Evolutionary conservation across 2,888 invertebrate genomes (phyloP), one percentile per base, ranked within the genome.

Genomic region (Artemia sinica): DNA sequence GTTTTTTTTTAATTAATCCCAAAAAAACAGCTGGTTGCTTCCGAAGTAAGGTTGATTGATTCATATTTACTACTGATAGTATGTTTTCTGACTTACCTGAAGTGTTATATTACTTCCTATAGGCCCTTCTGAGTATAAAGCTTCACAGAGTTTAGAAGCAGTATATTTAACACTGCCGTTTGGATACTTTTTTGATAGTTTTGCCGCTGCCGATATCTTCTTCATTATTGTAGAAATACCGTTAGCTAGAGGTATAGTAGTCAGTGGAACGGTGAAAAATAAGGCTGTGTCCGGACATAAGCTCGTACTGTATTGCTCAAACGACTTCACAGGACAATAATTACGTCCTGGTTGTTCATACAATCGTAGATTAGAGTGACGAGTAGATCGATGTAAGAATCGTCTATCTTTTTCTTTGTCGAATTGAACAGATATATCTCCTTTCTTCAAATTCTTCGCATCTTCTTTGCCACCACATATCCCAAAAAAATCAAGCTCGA

Each of bases 381-480:
- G n/a, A 18, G 14, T 18, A 18, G n/a, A 14, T 58, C 58, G 58
- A 8, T 14, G 14, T 14, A 58, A 14, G 10, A 14, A 58, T 58
- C 18, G n/a, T 9, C 58, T n/a, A 58, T 58, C 58, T 8, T 18
- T n/a, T 58, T 58, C 7, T 58, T 8, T 58, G 18, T 58, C 58
- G 8, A 58, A n/a, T 58, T 58, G 14, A 58, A 58, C 58, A 8
- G 58, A 14, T 1, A 58, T 14, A 14, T n/a, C 58, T 58, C 14
- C 10, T 18, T 58, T 58, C 18, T 58, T 58, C 58, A 58, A n/a
- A 14, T 58, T n/a, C 18, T 58, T 58, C 10, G 58, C 58, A 58
- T 58, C 58, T 58, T 58, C 58, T 58, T 58, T 58, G n/a, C 58
- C 58, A 14, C n/a, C 58, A 9, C 58, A 14, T 8, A 58, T n/a